Percentiles rank a stretch among this genome's conserved stretches.
phyloP scores from a whole-genome alignment of 2,113 vertebrate genomes.

The Canis aureus region DNA sequence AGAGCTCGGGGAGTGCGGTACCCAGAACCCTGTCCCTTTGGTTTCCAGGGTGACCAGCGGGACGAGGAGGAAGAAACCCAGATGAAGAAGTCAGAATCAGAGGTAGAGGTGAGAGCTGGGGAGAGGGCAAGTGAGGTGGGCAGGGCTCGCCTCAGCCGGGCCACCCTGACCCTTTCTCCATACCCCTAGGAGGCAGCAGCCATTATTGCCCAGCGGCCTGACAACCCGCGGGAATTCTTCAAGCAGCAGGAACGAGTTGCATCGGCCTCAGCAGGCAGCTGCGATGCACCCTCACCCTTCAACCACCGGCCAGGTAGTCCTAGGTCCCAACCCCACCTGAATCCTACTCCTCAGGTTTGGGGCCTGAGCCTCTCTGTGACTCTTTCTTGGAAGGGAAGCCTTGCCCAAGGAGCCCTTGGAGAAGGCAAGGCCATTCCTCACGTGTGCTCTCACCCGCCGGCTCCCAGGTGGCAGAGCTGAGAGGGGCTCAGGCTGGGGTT shows the following conservation, averaged over 20 bases:
- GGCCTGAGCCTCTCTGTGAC: conserved; percentile 51
- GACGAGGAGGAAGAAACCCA: conserved; percentile 92
- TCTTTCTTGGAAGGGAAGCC: conserved; percentile 58
- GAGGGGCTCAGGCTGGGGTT: neutral
- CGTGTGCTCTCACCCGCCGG: neutral
- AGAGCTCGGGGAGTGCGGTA: neutral
- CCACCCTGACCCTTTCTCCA: neutral
- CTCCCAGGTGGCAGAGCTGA: conserved; percentile 36
- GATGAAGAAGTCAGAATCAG: conserved; percentile 94
- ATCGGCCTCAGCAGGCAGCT: conserved; percentile 87
- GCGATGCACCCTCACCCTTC: conserved; percentile 90
- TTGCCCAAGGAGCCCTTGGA: conserved; percentile 71
- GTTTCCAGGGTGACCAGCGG: conserved; percentile 83
- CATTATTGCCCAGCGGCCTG: conserved; percentile 96
- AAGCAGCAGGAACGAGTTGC: conserved; percentile 95
- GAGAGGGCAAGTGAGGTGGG: neutral
- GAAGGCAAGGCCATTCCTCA: conserved; percentile 59
- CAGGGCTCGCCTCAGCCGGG: accelerated
- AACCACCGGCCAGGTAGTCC: conserved; percentile 93
- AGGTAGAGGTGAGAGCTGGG: conserved; percentile 93
- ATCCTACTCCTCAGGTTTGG: conserved; percentile 22
- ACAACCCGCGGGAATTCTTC: conserved; percentile 98
- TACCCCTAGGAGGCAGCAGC: conserved; percentile 95
- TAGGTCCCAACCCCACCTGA: neutral
- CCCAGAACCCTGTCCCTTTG: conserved; percentile 9